A percentile compares a stretch with the other conserved stretches of the same genome.
Conservation (phyloP, 2,888 invertebrate species). For the Rhagonycha lutea region DNA sequence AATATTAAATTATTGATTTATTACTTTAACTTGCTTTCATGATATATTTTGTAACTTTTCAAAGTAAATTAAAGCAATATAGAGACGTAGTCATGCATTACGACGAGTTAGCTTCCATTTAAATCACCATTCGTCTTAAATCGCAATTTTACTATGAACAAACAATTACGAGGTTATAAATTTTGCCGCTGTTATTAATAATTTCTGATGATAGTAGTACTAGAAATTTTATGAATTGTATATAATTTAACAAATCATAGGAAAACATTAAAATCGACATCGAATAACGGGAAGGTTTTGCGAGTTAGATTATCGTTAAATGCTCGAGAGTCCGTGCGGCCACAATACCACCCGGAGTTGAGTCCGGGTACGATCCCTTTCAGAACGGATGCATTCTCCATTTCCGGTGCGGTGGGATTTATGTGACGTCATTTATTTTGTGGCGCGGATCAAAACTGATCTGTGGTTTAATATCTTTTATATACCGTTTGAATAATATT, state of each 20-base stretch:
- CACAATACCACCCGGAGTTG: slow-evolving; percentile 35
- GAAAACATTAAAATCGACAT: slow-evolving; percentile 22
- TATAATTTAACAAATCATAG: neutral
- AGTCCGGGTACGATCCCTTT: slow-evolving; percentile 37
- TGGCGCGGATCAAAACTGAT: slow-evolving; percentile 40
- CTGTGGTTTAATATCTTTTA: slow-evolving; percentile 32
- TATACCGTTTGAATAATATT: slow-evolving; percentile 27
- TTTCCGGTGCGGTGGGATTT: slow-evolving; percentile 45
- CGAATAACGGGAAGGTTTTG: slow-evolving; percentile 37
- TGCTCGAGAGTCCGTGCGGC: slow-evolving; percentile 42
- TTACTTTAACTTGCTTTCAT: neutral
- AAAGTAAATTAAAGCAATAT: neutral
- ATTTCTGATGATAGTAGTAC: neutral
- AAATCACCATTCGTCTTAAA: neutral
- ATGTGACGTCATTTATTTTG: slow-evolving; percentile 45
- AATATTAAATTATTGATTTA: neutral
- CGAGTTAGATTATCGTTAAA: slow-evolving; percentile 44
- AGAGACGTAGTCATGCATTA: neutral
- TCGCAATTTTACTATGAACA: neutral
- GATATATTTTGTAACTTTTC: neutral
- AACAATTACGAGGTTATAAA: neutral
- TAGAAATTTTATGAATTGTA: neutral
- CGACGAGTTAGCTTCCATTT: neutral
- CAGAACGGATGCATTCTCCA: slow-evolving; percentile 45
- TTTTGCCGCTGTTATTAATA: neutral